Percentiles rank a stretch among this genome's conserved stretches.
Conservation (phyloP, 2,113 vertebrate species). For the Uria lomvia region DNA sequence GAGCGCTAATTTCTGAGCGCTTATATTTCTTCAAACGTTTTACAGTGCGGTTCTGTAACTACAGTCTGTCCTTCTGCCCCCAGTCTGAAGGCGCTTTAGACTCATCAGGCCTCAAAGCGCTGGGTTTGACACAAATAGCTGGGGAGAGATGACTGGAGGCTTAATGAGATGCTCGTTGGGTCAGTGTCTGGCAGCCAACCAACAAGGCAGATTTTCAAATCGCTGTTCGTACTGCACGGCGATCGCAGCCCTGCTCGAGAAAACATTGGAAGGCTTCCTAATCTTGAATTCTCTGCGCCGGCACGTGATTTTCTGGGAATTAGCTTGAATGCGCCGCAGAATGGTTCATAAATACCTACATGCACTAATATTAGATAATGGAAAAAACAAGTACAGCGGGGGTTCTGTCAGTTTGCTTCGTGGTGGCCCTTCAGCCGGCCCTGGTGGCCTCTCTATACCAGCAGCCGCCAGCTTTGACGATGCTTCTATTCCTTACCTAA, state of each 20-base stretch:
- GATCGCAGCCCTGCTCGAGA: not conserved
- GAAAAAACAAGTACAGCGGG: not conserved
- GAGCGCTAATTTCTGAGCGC: not conserved
- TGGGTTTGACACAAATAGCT: not conserved
- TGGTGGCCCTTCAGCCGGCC: not conserved
- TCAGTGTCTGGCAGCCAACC: not conserved
- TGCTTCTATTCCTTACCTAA: not conserved
- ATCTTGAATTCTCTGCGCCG: not conserved
- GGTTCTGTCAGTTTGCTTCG: not conserved
- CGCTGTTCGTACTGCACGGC: not conserved
- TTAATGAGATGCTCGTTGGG: not conserved
- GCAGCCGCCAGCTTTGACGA: not conserved
- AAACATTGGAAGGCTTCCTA: not conserved
- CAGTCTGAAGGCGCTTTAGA: not conserved
- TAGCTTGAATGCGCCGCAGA: not conserved
- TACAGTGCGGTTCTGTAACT: not conserved
- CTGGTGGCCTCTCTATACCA: not conserved
- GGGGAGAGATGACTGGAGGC: not conserved
- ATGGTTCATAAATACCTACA: not conserved
- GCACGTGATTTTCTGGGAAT: constrained; percentile 14
- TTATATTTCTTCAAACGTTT: not conserved
- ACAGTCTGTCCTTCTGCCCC: not conserved
- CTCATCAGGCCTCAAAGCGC: not conserved
- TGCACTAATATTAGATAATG: not conserved
- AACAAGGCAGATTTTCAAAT: not conserved